phyloP scores from a whole-genome alignment of 2,113 vertebrate genomes.

The Cyprinodon brontotheroides region DNA sequence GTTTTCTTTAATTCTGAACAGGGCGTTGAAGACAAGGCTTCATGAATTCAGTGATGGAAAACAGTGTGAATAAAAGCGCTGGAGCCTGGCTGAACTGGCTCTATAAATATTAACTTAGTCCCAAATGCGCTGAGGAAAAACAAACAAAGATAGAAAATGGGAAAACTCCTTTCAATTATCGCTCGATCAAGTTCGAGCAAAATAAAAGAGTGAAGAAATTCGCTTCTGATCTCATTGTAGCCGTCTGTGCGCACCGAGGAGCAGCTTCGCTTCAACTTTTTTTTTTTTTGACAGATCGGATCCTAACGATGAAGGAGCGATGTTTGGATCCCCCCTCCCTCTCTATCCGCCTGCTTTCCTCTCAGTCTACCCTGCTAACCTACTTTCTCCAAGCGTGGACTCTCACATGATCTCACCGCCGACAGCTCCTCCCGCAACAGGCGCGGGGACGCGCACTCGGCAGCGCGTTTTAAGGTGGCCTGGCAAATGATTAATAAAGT shows the following conservation, averaged over 20 bases:
- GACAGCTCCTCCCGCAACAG: slow-evolving; percentile 58
- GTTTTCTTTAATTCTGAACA: slow-evolving; percentile 20
- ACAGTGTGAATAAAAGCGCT: slow-evolving; percentile 1
- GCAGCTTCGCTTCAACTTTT: slow-evolving; percentile 42
- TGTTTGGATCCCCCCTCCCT: slow-evolving; percentile 46
- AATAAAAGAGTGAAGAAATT: slow-evolving; percentile 48
- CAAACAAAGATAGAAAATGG: slow-evolving; percentile 15
- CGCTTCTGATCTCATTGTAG: slow-evolving; percentile 55
- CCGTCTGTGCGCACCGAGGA: slow-evolving; percentile 10
- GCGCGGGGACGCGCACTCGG: slow-evolving; percentile 69
- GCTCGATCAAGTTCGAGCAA: slow-evolving; percentile 59
- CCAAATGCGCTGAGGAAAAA: slow-evolving; percentile 27
- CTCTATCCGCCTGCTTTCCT: slow-evolving; percentile 65
- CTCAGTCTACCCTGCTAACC: slow-evolving; percentile 82
- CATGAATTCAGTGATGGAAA: slow-evolving; percentile 56
- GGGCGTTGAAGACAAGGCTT: slow-evolving; percentile 51
- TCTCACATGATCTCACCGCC: slow-evolving; percentile 82
- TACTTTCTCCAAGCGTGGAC: slow-evolving; percentile 82
- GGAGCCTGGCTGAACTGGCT: slow-evolving; percentile 25
- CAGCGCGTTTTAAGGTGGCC: slow-evolving; percentile 76
- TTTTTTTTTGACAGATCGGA: slow-evolving; percentile 52
- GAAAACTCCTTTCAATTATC: slow-evolving; percentile 47
- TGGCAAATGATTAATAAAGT: neutral
- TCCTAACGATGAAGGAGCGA: slow-evolving; percentile 56
- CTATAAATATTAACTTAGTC: slow-evolving; percentile 54